Conservation (phyloP, 2,113 vertebrate genomes). For the Nothocercus nigrocapillus region DNA sequence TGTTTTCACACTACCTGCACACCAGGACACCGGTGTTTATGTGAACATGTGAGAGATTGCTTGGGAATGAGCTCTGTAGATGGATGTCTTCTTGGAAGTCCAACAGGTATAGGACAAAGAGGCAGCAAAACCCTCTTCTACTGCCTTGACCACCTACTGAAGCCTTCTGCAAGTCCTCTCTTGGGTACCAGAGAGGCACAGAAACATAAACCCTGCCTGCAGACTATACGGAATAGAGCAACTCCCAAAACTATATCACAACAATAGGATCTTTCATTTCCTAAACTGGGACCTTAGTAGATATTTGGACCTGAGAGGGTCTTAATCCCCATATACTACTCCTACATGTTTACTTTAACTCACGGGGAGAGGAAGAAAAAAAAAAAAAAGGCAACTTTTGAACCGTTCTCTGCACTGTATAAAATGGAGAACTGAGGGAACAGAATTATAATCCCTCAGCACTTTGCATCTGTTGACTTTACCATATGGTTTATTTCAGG, state of each 20-base stretch:
- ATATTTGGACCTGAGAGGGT: neutral
- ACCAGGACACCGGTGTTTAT: too few relatives aligned
- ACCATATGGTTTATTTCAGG: neutral
- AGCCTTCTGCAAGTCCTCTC: neutral
- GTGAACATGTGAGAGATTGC: rapidly evolving
- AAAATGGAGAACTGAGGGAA: neutral
- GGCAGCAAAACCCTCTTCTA: neutral
- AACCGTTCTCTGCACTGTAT: neutral
- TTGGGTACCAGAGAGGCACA: neutral
- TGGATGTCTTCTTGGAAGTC: neutral
- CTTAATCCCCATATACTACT: neutral
- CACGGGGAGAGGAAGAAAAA: neutral
- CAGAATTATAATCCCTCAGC: neutral
- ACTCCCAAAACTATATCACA: neutral
- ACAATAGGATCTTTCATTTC: too few relatives aligned
- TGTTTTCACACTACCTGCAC: neutral
- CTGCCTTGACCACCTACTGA: neutral
- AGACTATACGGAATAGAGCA: neutral
- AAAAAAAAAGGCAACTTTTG: neutral
- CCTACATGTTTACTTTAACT: neutral
- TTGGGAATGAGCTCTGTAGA: neutral
- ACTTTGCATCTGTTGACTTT: neutral
- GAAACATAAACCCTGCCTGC: neutral
- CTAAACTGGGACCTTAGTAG: neutral
- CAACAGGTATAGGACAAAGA: neutral